Evolutionary conservation across 2,888 invertebrate genomes (phyloP).

Genomic region (Netelia fuscicornis): DNA sequence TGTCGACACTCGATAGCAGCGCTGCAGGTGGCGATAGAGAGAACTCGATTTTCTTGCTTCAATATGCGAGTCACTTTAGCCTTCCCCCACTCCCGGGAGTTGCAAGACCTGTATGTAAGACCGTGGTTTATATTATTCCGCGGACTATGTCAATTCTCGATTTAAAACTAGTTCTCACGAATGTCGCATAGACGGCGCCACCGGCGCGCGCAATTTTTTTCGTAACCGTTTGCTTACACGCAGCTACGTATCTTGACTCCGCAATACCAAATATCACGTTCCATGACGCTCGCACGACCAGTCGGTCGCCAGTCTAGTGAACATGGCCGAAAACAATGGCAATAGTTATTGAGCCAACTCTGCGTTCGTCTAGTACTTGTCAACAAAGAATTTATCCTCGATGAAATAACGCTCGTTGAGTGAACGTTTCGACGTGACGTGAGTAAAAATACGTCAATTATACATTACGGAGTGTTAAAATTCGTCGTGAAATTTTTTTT

Average conservation of each 20-base stretch:
- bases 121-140: no score
- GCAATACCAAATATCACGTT: conserved; percentile 47
- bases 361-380: conserved; percentile 74
- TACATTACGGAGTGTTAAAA: conserved; percentile 36
- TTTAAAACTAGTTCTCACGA: no score
- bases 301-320: conserved; percentile 78
- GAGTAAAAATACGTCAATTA: conserved; percentile 46
- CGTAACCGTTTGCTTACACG: conserved; percentile 27
- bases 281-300: conserved; percentile 56
- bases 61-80: no score
- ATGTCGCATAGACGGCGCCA: not conserved
- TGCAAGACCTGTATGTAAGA: no score
- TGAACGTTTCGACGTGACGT: conserved; percentile 51
- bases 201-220: conserved; percentile 15
- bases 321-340: conserved; percentile 82
- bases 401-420: conserved; percentile 64
- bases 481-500: conserved; percentile 38
- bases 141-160: no score
- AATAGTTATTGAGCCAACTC: conserved; percentile 77
- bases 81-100: no score
- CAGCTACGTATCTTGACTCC: conserved; percentile 52
- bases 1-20: no score
- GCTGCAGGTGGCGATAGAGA: no score
- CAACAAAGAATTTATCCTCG: conserved; percentile 77
- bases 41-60: no score